phyloP scores from a whole-genome alignment of 2,797 vertebrate species.

The Muraenolepis orangiensis region DNA sequence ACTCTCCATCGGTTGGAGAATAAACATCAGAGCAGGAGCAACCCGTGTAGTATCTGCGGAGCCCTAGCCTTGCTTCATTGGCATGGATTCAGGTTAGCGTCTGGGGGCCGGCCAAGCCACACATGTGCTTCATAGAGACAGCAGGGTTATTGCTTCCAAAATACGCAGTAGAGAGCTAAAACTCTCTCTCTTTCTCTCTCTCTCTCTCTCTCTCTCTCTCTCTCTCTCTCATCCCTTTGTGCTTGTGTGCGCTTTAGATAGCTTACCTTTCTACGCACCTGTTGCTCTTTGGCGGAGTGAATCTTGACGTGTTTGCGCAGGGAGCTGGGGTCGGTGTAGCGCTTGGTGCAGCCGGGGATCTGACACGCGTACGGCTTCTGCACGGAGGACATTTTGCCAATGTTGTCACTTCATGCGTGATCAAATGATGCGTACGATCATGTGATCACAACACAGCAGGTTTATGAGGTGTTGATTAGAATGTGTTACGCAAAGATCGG shows the following conservation, averaged over 20 bases:
- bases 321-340: conserved; percentile 98
- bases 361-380: conserved; percentile 98
- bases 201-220: not conserved
- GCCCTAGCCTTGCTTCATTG: not conserved
- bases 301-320: conserved; percentile 98
- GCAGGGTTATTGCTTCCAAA: not conserved
- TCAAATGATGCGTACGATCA: no score
- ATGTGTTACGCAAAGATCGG: not conserved
- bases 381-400: conserved; percentile 6
- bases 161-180: not conserved
- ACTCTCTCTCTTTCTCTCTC: not conserved
- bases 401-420: conserved; percentile 10
- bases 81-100: not conserved
- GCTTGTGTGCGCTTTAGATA: not conserved
- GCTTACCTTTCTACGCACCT: conserved; percentile 96
- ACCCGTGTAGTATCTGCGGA: not conserved
- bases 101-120: not conserved
- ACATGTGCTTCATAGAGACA: not conserved
- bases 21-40: not conserved
- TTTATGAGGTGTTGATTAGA: not conserved
- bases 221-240: not conserved
- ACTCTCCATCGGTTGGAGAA: not conserved
- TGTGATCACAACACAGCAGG: not conserved
- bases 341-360: conserved; percentile 96
- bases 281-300: conserved; percentile 95